Evolutionary conservation across 2,113 vertebrate species (phyloP).

Genomic region (Megaceryle maxima): DNA sequence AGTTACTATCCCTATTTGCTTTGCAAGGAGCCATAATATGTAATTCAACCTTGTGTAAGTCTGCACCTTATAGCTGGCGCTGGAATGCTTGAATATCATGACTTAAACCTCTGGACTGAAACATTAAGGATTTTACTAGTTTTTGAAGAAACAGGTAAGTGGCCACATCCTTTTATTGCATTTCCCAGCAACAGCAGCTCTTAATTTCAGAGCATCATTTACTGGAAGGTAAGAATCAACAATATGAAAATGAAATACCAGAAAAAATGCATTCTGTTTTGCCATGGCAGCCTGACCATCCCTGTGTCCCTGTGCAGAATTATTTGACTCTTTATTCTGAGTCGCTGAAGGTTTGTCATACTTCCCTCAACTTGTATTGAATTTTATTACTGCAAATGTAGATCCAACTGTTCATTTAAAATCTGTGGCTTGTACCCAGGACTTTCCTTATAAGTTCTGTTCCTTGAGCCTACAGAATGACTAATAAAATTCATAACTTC

Average conservation of each 20-base stretch:
- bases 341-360: background rate
- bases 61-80: background rate
- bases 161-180: background rate
- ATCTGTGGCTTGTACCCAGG: background rate
- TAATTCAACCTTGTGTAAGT: background rate
- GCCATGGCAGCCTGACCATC: background rate
- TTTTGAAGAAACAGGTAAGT: background rate
- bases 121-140: background rate
- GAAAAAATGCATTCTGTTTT: background rate
- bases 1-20: background rate
- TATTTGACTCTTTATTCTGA: background rate
- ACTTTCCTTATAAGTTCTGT: background rate
- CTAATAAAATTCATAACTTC: background rate
- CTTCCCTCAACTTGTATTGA: background rate
- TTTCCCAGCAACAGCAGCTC: background rate
- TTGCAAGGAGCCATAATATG: background rate
- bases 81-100: background rate
- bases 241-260: background rate
- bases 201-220: background rate
- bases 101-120: background rate
- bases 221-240: background rate
- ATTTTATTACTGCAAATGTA: background rate
- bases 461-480: background rate
- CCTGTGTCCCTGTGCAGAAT: background rate
- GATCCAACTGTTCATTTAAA: background rate